Base-by-base conservation (phyloP, 2,888 invertebrate species). In the Salticus scenicus region DNA sequence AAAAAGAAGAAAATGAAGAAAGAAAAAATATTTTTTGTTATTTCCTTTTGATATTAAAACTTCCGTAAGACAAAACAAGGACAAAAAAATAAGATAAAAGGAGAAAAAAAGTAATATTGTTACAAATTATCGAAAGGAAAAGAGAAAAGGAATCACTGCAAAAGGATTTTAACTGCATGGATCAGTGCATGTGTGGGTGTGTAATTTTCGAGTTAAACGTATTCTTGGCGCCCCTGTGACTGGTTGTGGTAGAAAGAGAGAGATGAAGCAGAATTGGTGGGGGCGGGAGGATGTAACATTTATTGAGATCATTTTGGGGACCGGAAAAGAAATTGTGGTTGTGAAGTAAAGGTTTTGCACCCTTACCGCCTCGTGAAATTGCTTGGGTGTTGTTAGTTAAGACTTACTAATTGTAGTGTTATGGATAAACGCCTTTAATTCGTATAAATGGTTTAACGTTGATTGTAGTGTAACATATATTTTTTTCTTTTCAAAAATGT, bases 141-240 rank as follows among this genome's bases (percentile, higher is more conserved):
- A 10, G 24, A 57, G 37, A 37, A 7, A 57, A 57, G 2, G 24
- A 57, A 20, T 57, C 57, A 57, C 24, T 57, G 24, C 57, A 24
- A 57, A 57, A 24, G 57, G 24, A 57, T 57, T 57, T 57, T 57
- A 57, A 57, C 57, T 17, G 24, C 24, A 24, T 20, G 57, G 57
- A 57, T 57, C 24, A 20, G 1, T 47, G 1, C 24, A 5, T 2
- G 57, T 24, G 57, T 57, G 57, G 57, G 57, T 57, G 57, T 57
- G 57, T 57, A 57, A 57, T 57, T 57, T 57, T 57, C 57, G 57
- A 5, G 24, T 57, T 47, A 12, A 24, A 57, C 24, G 20, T 5
- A 24, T 57, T 24, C 24, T n/a, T 57, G 57, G 57, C 57, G 57
- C 57, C 57, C 57, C 57, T 12, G 57, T 57, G 57, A 12, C 57